Base-by-base conservation (phyloP, 1,140 invertebrate genomes). In the Penaeus vannamei region DNA sequence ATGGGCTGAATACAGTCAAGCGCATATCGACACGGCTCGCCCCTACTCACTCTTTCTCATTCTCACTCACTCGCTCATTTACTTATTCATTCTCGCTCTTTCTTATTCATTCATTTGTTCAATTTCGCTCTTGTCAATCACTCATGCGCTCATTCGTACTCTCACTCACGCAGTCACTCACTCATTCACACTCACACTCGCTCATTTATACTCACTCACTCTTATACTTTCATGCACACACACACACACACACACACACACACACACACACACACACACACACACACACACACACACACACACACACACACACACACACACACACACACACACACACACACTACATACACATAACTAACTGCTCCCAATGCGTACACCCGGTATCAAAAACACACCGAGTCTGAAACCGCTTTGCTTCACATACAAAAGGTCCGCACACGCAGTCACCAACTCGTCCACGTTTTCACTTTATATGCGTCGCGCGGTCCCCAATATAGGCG, bases 181-280 rank as follows among this genome's bases (percentile, higher is more conserved):
- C n/a, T n/a, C n/a, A n/a, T n/a, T n/a, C 69, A 76, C 69, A 76
- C 69, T 26, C 69, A n/a, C n/a, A n/a, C n/a, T 26, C 69, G 36
- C 69, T 26, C 69, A 76, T 32, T 26, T 32, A 76, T 32, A 76
- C 69, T 26, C 69, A 76, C 69, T 26, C 69, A 76, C 69, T 26
- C 69, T 26, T 32, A 76, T 32, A 76, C 69, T 26, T 32, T 26
- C 69, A 76, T 32, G 36, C 69, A 76, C 69, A 76, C 69, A 76
- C 69, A 76, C 69, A 76, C 69, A 77, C 72, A 77, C 72, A 77
- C 72, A 77, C 72, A 77, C 72, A 77, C 72, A 77, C 72, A 77
- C 72, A 77, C 72, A 77, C 72, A 77, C 72, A 77, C 72, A 77
- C 72, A 77, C 72, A 77, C 72, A 77, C 72, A 77, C 72, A 77